Conservation (phyloP, 2,888 invertebrate species). For the Erynnis tages region DNA sequence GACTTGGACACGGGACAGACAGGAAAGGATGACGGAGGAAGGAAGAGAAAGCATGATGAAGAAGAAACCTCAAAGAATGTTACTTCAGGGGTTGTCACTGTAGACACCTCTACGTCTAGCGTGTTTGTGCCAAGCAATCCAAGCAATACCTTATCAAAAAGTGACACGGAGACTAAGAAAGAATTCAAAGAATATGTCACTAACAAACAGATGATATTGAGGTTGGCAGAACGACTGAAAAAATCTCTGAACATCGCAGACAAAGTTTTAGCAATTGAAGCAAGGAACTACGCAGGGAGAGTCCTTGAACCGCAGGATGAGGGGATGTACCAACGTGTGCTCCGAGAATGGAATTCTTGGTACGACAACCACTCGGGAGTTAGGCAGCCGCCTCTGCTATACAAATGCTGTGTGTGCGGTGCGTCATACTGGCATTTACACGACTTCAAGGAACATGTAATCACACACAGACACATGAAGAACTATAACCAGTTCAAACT, state of each 20-base stretch:
- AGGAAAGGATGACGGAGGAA: background rate
- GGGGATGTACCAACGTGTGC: constrained; percentile 30
- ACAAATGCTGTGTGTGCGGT: constrained; percentile 54
- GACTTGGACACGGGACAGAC: too few species aligned
- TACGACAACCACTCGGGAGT: background rate
- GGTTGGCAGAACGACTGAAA: constrained; percentile 27
- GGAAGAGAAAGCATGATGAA: background rate
- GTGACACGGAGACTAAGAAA: background rate
- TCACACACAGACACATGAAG: constrained; percentile 1
- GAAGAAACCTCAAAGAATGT: background rate
- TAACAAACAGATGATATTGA: constrained; percentile 28
- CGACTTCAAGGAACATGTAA: constrained; percentile 46
- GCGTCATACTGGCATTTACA: constrained; percentile 50
- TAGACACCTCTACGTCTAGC: background rate
- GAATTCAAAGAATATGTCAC: constrained; percentile 11
- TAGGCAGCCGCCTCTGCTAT: constrained; percentile 42
- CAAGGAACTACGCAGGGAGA: constrained; percentile 40
- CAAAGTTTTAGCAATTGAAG: constrained; percentile 35
- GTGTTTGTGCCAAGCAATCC: background rate
- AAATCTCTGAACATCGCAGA: constrained; percentile 36
- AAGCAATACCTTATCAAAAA: background rate
- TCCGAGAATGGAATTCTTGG: constrained; percentile 42
- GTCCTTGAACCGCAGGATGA: constrained; percentile 10
- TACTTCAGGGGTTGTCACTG: background rate
- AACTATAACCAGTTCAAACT: constrained; percentile 2